Evolutionary conservation across 2,797 vertebrate species (phyloP).

Genomic region (Salarias fasciatus): DNA sequence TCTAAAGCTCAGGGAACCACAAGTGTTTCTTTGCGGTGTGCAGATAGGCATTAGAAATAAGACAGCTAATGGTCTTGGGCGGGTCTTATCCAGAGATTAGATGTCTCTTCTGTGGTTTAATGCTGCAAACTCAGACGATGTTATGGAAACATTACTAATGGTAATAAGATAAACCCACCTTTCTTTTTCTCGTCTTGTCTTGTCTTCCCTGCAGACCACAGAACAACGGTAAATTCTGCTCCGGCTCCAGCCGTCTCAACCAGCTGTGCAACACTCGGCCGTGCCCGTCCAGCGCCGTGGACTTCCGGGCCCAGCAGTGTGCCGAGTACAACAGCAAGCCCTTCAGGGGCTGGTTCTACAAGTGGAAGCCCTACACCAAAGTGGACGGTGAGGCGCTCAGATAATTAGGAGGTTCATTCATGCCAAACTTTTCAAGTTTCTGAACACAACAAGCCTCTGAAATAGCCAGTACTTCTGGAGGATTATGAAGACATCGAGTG

Average conservation of each 20-base stretch:
- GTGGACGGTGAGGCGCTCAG: conserved; percentile 88
- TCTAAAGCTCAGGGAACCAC: no score
- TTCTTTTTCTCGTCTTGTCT: conserved; percentile 12
- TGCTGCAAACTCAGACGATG: not conserved
- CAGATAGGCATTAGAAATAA: no score
- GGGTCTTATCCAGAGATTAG: no score
- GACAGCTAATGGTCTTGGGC: no score
- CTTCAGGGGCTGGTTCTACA: conserved; percentile 98
- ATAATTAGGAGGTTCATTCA: no score
- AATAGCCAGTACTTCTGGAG: not conserved
- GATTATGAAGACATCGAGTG: conserved; percentile 13
- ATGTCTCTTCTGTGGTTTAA: not conserved
- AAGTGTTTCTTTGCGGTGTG: no score
- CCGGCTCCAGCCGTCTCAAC: conserved; percentile 88
- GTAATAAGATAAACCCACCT: not conserved
- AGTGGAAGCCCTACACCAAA: conserved; percentile 97
- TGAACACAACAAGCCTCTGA: no score
- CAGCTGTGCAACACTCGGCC: conserved; percentile 88
- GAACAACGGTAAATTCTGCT: conserved; percentile 93
- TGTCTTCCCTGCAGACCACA: conserved; percentile 86
- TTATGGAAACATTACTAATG: not conserved
- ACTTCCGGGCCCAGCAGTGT: conserved; percentile 95
- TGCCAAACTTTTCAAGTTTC: no score
- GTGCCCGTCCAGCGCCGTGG: conserved; percentile 82
- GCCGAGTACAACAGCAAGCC: conserved; percentile 97